A percentile compares a stretch with the other conserved stretches of the same genome.
Evolutionary conservation across 2,797 vertebrate species (phyloP).

Genomic region (Antrozous pallidus): DNA sequence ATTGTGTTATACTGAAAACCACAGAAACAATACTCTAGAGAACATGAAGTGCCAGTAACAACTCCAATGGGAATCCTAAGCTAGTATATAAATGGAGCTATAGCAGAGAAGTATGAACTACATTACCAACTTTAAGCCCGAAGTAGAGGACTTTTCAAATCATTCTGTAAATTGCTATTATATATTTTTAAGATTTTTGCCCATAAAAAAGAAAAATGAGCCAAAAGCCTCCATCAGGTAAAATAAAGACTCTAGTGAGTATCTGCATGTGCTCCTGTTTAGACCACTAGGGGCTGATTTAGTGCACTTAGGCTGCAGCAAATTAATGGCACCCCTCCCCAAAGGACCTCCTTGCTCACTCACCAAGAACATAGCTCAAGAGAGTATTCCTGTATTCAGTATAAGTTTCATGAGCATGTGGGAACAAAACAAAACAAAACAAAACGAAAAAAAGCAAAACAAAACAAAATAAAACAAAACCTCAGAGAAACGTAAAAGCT

Average conservation of each 20-base stretch:
- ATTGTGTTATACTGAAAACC: slow-evolving; percentile 8
- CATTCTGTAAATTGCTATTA: background rate
- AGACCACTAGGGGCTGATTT: background rate
- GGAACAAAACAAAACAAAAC: background rate
- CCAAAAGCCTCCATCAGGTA: background rate
- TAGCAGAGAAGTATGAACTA: background rate
- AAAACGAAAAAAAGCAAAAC: background rate
- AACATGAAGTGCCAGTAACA: slow-evolving; percentile 13
- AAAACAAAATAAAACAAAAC: background rate
- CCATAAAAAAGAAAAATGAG: slow-evolving; percentile 38
- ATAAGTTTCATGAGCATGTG: background rate
- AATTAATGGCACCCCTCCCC: background rate
- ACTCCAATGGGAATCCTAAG: background rate
- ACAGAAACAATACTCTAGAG: slow-evolving; percentile 37
- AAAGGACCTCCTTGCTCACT: background rate
- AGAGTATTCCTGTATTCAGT: background rate
- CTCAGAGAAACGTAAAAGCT: background rate
- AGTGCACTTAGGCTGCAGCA: background rate
- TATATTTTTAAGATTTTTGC: background rate
- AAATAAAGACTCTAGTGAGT: slow-evolving; percentile 37
- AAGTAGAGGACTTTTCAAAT: background rate
- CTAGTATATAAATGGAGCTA: background rate
- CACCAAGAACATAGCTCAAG: background rate
- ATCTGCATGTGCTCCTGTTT: background rate
- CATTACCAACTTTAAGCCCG: background rate